phyloP scores from a whole-genome alignment of 2,888 invertebrate genomes.

The Alitta virens region DNA sequence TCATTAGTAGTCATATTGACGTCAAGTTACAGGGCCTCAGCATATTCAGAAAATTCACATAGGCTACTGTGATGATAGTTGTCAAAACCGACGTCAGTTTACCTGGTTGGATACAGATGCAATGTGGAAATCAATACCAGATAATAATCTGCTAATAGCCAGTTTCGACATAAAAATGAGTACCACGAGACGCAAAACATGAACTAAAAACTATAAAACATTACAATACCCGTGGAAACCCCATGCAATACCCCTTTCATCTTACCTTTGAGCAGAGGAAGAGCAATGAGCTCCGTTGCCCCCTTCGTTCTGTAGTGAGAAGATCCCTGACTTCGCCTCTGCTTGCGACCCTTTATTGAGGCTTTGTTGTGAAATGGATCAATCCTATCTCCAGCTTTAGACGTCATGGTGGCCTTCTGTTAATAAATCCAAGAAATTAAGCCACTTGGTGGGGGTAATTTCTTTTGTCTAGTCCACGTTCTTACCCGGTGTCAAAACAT shows the following conservation, averaged over 20 bases:
- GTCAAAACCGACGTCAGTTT: too few species aligned
- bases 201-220: too few species aligned
- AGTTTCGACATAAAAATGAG: too few species aligned
- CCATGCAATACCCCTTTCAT: background rate
- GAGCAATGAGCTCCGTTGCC: constrained; percentile 93
- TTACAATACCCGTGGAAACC: too few species aligned
- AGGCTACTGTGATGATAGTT: too few species aligned
- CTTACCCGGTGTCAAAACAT: constrained; percentile 24
- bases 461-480: constrained; percentile 11
- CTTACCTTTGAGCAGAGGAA: constrained; percentile 94
- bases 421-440: constrained; percentile 13
- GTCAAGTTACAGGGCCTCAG: too few species aligned
- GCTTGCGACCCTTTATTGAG: constrained; percentile 97
- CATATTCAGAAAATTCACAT: too few species aligned
- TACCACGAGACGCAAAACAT: too few species aligned
- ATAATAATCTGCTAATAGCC: too few species aligned
- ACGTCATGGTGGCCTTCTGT: constrained; percentile 27
- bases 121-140: too few species aligned
- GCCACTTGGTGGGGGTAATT: constrained; percentile 15
- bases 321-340: constrained; percentile 97
- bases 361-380: constrained; percentile 90
- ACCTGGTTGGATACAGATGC: too few species aligned
- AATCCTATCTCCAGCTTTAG: constrained; percentile 62
- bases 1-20: too few species aligned
- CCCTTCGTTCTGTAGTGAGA: constrained; percentile 97